Conservation (phyloP, 2,113 vertebrate genomes). For the Plecotus auritus region DNA sequence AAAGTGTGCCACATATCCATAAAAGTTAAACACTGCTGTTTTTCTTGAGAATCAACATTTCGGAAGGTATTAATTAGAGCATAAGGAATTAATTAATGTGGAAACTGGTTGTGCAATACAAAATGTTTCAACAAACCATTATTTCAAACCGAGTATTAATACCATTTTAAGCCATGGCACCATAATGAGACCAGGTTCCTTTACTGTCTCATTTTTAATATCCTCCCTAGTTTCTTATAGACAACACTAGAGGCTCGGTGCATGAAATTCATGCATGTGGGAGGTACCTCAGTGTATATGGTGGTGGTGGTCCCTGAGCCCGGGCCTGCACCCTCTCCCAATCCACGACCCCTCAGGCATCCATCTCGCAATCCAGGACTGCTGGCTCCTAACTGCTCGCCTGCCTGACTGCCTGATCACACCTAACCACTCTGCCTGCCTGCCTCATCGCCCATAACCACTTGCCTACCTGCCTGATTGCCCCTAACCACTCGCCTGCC, state of each 20-base stretch:
- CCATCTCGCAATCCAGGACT: too few relatives aligned
- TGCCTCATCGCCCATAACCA: too few relatives aligned
- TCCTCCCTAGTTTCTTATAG: not conserved
- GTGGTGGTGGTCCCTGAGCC: too few relatives aligned
- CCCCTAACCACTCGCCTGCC: too few relatives aligned
- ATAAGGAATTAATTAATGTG: slow-evolving; percentile 32
- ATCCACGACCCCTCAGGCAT: too few relatives aligned
- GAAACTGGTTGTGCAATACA: slow-evolving; percentile 7
- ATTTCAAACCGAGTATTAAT: not conserved
- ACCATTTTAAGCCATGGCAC: not conserved
- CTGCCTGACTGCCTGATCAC: too few relatives aligned
- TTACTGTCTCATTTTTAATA: not conserved
- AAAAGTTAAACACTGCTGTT: slow-evolving; percentile 16
- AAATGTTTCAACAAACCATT: slow-evolving; percentile 23
- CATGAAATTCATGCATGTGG: too few relatives aligned
- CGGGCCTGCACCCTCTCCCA: too few relatives aligned
- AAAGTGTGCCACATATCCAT: not conserved
- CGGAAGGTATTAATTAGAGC: slow-evolving; percentile 38
- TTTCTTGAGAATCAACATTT: slow-evolving; percentile 49
- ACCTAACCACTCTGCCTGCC: too few relatives aligned
- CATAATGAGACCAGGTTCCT: not conserved
- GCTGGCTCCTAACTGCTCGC: too few relatives aligned
- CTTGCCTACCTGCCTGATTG: too few relatives aligned
- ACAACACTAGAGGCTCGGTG: not conserved
- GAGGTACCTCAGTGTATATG: too few relatives aligned